phyloP scores from a whole-genome alignment of 2,888 invertebrate genomes.

The Busseola fusca region DNA sequence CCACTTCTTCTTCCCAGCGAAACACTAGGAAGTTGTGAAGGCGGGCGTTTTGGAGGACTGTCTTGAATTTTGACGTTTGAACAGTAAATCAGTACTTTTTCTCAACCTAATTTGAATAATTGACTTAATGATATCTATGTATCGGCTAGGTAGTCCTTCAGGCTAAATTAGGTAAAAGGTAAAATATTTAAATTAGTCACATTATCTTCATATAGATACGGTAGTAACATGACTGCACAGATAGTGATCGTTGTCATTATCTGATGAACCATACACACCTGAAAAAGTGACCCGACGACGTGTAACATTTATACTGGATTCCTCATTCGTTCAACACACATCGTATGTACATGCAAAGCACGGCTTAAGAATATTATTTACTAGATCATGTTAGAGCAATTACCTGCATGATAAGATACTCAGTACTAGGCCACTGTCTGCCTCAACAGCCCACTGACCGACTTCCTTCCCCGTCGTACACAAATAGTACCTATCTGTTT shows the following conservation, averaged over 20 bases:
- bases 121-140: too few relatives aligned
- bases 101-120: too few relatives aligned
- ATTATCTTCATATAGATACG: constrained; percentile 33
- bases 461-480: background rate
- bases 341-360: background rate
- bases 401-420: background rate
- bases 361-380: background rate
- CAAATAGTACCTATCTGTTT: background rate
- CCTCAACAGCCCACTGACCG: constrained; percentile 3
- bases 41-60: too few relatives aligned
- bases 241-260: too few relatives aligned
- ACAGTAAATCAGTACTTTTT: too few relatives aligned
- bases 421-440: background rate
- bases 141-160: too few relatives aligned
- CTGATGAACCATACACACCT: background rate
- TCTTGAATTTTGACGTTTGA: too few relatives aligned
- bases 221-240: constrained; percentile 18
- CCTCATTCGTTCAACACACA: constrained; percentile 3
- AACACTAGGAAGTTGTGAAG: too few relatives aligned
- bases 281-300: too few relatives aligned
- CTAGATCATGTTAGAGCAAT: background rate
- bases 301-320: background rate
- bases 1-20: too few relatives aligned
- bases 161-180: constrained; percentile 20
- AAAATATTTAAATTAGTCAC: constrained; percentile 29